phyloP scores from a whole-genome alignment of 2,888 invertebrate genomes.

The Uropetala carovei region DNA sequence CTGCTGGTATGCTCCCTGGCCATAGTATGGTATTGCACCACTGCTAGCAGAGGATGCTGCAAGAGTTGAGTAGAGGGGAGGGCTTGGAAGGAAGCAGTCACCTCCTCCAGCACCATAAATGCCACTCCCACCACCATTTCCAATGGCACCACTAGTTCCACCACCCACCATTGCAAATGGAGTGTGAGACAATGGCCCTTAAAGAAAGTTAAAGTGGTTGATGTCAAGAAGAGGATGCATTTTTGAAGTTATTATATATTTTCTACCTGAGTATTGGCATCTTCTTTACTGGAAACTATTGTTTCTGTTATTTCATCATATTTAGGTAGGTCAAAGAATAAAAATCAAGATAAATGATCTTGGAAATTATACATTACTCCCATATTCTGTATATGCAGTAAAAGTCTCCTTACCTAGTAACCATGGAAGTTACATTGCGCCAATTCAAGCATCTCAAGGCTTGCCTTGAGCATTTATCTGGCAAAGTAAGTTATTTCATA shows the following conservation, averaged over 20 bases:
- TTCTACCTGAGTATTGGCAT: neutral
- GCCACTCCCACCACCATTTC: slow-evolving; percentile 63
- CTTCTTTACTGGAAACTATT: neutral
- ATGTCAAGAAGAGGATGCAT: neutral
- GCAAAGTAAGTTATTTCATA: no score
- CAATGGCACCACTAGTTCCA: slow-evolving; percentile 59
- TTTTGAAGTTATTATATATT: neutral
- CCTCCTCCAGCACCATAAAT: slow-evolving; percentile 58
- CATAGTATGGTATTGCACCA: slow-evolving; percentile 54
- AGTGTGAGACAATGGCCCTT: slow-evolving; percentile 59
- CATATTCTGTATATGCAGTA: no score
- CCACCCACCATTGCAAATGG: slow-evolving; percentile 53
- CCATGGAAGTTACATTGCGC: no score
- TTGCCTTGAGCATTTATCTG: no score
- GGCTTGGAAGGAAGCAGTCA: slow-evolving; percentile 58
- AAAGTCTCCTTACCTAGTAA: no score
- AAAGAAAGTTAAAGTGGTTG: slow-evolving; percentile 49
- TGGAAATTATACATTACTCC: no score
- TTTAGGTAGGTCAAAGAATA: no score
- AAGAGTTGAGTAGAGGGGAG: slow-evolving; percentile 58
- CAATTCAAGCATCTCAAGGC: no score
- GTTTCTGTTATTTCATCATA: no score
- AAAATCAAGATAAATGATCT: no score
- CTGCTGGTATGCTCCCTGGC: slow-evolving; percentile 53
- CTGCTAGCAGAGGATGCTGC: slow-evolving; percentile 51